phyloP scores from a whole-genome alignment of 2,888 invertebrate species.

The Carterocephalus palaemon region DNA sequence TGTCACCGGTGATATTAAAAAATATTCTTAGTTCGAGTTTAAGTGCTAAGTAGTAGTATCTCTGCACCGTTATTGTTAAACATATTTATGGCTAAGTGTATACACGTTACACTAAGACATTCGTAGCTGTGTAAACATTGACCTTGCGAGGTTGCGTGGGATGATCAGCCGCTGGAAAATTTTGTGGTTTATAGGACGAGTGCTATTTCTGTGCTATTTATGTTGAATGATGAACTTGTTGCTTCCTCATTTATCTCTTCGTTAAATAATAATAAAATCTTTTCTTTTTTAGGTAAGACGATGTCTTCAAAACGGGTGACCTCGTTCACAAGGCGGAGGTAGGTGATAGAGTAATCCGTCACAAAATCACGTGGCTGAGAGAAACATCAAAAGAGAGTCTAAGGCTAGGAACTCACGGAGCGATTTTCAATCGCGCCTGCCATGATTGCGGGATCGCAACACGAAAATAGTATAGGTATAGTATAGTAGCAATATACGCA shows the following conservation, averaged over 20 bases:
- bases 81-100: constrained; percentile 19
- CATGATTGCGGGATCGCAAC: no score
- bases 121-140: constrained; percentile 22
- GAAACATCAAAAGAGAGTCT: no score
- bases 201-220: constrained; percentile 12
- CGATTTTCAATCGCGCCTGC: no score
- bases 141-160: constrained; percentile 23
- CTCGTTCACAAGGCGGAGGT: constrained; percentile 59
- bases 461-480: no score
- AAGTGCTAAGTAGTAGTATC: constrained; percentile 18
- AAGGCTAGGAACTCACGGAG: no score
- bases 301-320: constrained; percentile 73
- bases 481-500: no score
- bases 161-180: constrained; percentile 16
- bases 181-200: constrained; percentile 18
- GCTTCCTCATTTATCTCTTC: neutral
- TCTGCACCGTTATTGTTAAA: constrained; percentile 16
- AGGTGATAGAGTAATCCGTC: constrained; percentile 54
- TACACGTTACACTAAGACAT: constrained; percentile 13
- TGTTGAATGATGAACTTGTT: constrained; percentile 1
- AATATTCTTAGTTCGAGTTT: no score
- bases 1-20: no score
- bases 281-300: constrained; percentile 74
- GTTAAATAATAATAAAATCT: constrained; percentile 19
- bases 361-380: constrained; percentile 37